Conservation (phyloP, 2,797 vertebrate genomes). For the Eremophila alpestris region DNA sequence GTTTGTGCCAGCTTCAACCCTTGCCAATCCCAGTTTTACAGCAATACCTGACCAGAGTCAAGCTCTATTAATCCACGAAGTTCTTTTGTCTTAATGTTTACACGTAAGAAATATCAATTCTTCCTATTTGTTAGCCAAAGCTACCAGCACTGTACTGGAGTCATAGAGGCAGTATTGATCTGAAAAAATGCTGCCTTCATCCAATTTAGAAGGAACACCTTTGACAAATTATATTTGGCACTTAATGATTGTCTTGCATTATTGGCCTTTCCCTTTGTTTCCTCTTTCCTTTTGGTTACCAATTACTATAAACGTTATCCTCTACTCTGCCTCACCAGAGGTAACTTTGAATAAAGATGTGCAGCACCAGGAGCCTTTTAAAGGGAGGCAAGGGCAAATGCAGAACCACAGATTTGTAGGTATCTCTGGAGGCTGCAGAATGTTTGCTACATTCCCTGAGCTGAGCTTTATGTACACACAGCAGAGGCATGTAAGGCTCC, state of each 20-base stretch:
- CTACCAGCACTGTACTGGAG: not conserved
- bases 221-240: slow-evolving; percentile 10
- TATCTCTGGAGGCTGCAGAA: not conserved
- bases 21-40: not conserved
- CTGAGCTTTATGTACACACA: not conserved
- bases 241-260: not conserved
- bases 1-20: not conserved
- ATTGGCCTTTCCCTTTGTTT: not conserved
- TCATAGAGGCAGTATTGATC: not conserved
- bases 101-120: not conserved
- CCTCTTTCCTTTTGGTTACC: not conserved
- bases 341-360: not conserved
- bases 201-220: not conserved
- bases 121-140: not conserved
- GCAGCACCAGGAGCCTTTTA: not conserved
- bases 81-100: not conserved
- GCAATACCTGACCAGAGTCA: not conserved
- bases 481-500: not conserved
- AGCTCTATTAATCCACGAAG: not conserved
- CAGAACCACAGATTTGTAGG: not conserved
- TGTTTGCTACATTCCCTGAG: not conserved
- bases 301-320: not conserved
- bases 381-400: not conserved
- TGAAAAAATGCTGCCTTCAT: not conserved
- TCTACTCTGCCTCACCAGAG: not conserved